phyloP scores from a whole-genome alignment of 2,113 vertebrate genomes.

The Anser brachyrhynchus region DNA sequence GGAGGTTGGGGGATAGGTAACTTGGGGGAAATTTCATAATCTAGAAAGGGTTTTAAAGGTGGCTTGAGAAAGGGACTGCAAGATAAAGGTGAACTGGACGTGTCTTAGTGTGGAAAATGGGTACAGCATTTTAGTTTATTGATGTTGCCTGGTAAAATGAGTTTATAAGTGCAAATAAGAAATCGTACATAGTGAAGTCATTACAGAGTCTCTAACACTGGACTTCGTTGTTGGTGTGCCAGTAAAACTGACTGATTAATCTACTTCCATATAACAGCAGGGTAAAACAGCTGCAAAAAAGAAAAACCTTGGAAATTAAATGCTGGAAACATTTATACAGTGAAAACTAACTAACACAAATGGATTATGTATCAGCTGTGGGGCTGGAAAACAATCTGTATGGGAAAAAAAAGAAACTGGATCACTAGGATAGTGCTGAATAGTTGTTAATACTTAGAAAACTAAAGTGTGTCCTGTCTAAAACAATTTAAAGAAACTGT shows the following conservation, averaged over 20 bases:
- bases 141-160: conserved; percentile 56
- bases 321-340: conserved; percentile 67
- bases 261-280: conserved; percentile 43
- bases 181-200: conserved; percentile 61
- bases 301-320: conserved; percentile 42
- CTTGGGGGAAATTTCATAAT: neutral
- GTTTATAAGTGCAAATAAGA: conserved; percentile 63
- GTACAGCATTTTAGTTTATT: conserved; percentile 43
- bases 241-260: conserved; percentile 61
- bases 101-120: neutral
- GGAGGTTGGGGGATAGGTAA: neutral
- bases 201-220: conserved; percentile 48
- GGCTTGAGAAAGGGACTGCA: neutral
- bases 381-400: conserved; percentile 48
- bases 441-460: conserved; percentile 3
- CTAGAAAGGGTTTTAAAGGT: neutral
- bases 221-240: conserved; percentile 50
- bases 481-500: neutral
- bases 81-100: conserved; percentile 17
- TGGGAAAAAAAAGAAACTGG: neutral
- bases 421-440: neutral
- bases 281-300: conserved; percentile 59
- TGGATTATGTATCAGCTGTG: conserved; percentile 2
- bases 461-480: neutral
- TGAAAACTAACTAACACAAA: conserved; percentile 55